phyloP scores from a whole-genome alignment of 2,888 invertebrate genomes.

The Sturmia bella region DNA sequence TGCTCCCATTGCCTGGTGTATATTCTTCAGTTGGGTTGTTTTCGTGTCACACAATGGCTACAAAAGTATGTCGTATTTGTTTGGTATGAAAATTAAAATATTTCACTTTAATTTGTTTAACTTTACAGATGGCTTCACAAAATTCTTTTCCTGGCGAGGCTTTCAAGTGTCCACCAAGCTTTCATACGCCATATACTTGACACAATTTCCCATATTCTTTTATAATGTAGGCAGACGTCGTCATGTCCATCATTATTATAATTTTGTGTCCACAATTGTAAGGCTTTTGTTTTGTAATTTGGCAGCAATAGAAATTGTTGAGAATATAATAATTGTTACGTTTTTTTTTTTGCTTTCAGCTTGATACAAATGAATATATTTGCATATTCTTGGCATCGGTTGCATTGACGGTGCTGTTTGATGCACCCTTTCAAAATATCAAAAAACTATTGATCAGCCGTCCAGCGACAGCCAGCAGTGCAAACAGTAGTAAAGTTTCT shows the following conservation, averaged over 20 bases:
- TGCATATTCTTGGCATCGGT: conserved; percentile 84
- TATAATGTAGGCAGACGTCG: conserved; percentile 86
- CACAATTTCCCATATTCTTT: conserved; percentile 88
- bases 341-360: conserved; percentile 79
- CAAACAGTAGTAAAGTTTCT: conserved; percentile 42
- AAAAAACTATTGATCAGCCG: conserved; percentile 83
- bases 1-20: conserved; percentile 87
- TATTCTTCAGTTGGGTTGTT: conserved; percentile 86
- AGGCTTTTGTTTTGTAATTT: conserved; percentile 68
- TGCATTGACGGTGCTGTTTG: conserved; percentile 85
- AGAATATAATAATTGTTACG: neutral
- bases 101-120: neutral
- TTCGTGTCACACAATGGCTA: conserved; percentile 86
- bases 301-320: neutral
- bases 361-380: conserved; percentile 84
- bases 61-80: conserved; percentile 80
- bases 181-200: conserved; percentile 87
- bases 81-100: neutral
- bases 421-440: conserved; percentile 87
- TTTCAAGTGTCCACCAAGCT: conserved; percentile 86
- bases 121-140: conserved; percentile 83
- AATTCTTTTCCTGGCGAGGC: conserved; percentile 84
- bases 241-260: conserved; percentile 84
- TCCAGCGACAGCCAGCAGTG: conserved; percentile 43
- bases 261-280: conserved; percentile 84